phyloP scores from a whole-genome alignment of 2,888 invertebrate species.

The Drosophila anomalata region DNA sequence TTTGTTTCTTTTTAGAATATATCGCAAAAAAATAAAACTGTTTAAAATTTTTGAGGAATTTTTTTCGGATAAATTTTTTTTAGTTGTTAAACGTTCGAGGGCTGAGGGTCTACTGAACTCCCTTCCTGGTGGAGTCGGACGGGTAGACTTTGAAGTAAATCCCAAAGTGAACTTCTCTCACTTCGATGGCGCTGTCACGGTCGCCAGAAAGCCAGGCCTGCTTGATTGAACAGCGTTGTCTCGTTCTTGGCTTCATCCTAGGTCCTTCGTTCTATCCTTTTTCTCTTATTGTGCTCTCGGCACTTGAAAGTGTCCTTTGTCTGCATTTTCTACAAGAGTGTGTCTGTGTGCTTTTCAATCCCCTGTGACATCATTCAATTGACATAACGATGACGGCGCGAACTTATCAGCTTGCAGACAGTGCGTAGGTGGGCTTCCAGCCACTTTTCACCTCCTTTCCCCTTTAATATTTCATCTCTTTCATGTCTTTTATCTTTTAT shows the following conservation, averaged over 20 bases:
- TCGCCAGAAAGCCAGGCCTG: not conserved
- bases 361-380: constrained; percentile 68
- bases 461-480: too few relatives aligned
- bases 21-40: too few relatives aligned
- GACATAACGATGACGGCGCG: constrained; percentile 41
- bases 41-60: too few relatives aligned
- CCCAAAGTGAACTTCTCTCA: too few relatives aligned
- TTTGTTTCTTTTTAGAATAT: too few relatives aligned
- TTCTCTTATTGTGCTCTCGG: constrained; percentile 15
- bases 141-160: too few relatives aligned
- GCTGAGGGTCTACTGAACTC: too few relatives aligned
- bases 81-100: too few relatives aligned
- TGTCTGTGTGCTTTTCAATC: constrained; percentile 38
- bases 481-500: constrained; percentile 7
- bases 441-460: not conserved
- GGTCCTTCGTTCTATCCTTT: not conserved
- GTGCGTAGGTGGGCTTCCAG: not conserved
- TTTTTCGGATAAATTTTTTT: too few relatives aligned
- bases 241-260: not conserved
- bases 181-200: not conserved
- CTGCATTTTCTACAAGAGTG: not conserved
- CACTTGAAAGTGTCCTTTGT: constrained; percentile 56
- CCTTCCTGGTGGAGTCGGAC: too few relatives aligned
- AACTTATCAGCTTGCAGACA: constrained; percentile 11
- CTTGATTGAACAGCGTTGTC: not conserved